A percentile compares a stretch with the other conserved stretches of the same genome.
Conservation (phyloP, 1,140 invertebrate species). For the Ruditapes philippinarum region DNA sequence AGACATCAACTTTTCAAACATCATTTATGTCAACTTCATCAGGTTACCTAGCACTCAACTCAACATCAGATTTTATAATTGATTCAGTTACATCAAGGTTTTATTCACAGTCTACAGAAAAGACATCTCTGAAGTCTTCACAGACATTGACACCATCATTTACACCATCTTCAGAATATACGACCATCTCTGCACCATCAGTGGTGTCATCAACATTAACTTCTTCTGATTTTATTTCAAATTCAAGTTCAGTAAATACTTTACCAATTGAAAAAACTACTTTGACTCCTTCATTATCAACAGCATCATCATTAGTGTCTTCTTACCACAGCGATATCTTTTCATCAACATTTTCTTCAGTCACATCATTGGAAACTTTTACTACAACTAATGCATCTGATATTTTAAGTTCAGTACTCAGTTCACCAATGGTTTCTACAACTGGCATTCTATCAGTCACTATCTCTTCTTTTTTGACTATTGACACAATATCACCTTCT, state of each 20-base stretch:
- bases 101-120: too few species aligned
- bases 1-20: too few species aligned
- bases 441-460: too few species aligned
- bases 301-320: background rate
- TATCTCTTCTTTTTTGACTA: too few species aligned
- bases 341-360: background rate
- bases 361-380: too few species aligned
- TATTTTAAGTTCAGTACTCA: background rate
- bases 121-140: too few species aligned
- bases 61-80: too few species aligned
- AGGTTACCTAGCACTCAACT: too few species aligned
- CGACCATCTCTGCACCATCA: background rate
- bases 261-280: background rate
- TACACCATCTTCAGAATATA: background rate
- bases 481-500: background rate
- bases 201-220: background rate
- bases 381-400: too few species aligned
- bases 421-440: too few species aligned
- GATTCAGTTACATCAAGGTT: too few species aligned
- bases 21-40: background rate
- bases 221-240: background rate
- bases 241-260: background rate
- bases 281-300: background rate
- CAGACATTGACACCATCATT: background rate
- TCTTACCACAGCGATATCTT: background rate